phyloP scores from a whole-genome alignment of 2,888 invertebrate genomes.

The Cremastinae sp. region DNA sequence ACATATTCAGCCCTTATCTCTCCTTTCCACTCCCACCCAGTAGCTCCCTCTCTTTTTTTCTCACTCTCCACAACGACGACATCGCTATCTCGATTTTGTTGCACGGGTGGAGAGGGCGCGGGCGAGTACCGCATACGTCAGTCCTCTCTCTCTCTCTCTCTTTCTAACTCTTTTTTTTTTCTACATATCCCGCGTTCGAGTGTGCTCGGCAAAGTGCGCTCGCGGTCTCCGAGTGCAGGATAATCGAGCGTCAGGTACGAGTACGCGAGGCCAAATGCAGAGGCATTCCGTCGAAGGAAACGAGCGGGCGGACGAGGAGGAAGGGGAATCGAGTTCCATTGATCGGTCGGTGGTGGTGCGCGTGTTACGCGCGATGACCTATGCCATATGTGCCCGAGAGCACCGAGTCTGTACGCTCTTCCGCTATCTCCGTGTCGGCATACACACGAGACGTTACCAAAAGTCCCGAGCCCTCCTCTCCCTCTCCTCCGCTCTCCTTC shows the following conservation, averaged over 20 bases:
- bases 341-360: conserved; percentile 51
- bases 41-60: not conserved
- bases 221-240: too few relatives aligned
- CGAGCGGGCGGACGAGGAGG: too few relatives aligned
- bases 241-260: too few relatives aligned
- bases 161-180: too few relatives aligned
- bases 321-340: not conserved
- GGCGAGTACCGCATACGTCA: not conserved
- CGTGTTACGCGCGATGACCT: conserved; percentile 57
- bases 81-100: conserved; percentile 7
- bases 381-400: conserved; percentile 47
- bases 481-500: not conserved
- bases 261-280: too few relatives aligned
- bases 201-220: too few relatives aligned
- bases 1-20: conserved; percentile 1
- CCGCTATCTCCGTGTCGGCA: not conserved
- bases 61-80: not conserved
- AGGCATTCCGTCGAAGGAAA: too few relatives aligned
- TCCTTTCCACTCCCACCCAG: not conserved
- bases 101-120: too few relatives aligned
- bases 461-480: not conserved
- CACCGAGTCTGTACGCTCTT: conserved; percentile 17
- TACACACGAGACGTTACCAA: not conserved
- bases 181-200: too few relatives aligned
- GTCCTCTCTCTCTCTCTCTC: too few relatives aligned